Base-by-base conservation (phyloP, 2,113 vertebrate species). In the Mesocricetus auratus region DNA sequence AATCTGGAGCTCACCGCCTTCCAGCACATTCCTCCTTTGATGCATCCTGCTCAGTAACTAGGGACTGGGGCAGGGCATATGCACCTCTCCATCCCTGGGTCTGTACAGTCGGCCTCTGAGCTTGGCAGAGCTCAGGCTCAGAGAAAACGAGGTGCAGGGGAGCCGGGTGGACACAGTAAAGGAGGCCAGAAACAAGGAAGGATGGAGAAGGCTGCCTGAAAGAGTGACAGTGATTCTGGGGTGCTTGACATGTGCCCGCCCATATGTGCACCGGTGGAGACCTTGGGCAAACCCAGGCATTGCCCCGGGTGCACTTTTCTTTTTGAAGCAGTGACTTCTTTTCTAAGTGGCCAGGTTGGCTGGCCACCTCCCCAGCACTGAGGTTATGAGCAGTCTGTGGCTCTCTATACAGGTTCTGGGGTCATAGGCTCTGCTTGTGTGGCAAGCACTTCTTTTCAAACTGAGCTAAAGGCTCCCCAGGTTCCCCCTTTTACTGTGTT, bases 191-290 rank as follows among this genome's bases (percentile, higher is more conserved):
- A 56, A 36, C 36, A 50, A 36, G 45, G 50, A 33, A n/a, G 29
- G 56, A 3, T 21, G 60, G 66, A 91, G 88, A 86, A 77, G 86
- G 31, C 87, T 94, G 81, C 92, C 87, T 53, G 91, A 81, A 83
- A 69, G 83, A 86, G n/a, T 85, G 13, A 29, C 53, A 39, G 39
- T 56, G 74, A 71, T 82, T 36, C 71, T 0, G 9, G 73, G 83
- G 36, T 22, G 45, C 74, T 56, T 31, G 50, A 29, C 24, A 12
- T 50, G 45, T 53, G 64, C 12, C 26, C 0, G 33, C 33, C 19
- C 7, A 7, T 7, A 5, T 7, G 21, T 26, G 21, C 4, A 24
- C 42, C 66, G 22, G 60, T 47, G 83, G 42, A 62, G 83, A 21
- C 16, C 60, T 45, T 13, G n/a, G 26, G 68, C 62, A 68, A 15